Evolutionary conservation across 2,888 invertebrate genomes (phyloP).

Genomic region (Diaperis boleti): DNA sequence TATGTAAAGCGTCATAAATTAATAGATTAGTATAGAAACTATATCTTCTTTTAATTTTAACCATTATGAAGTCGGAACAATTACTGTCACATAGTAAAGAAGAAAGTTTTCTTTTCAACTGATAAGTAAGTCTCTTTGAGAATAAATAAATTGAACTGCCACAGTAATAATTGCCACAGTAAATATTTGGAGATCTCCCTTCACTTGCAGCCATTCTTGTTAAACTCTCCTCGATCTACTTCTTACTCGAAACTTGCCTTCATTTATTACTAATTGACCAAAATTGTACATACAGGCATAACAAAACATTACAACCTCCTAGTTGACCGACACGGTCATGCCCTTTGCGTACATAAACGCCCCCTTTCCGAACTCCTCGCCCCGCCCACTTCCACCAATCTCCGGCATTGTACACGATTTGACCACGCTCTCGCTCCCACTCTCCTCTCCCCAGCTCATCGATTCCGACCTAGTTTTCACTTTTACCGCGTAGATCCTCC

Average conservation of each 20-base stretch:
- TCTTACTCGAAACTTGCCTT: neutral
- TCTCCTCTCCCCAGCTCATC: constrained; percentile 1
- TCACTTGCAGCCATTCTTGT: too few species aligned
- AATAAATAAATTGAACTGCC: too few species aligned
- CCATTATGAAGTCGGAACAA: too few species aligned
- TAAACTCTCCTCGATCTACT: neutral
- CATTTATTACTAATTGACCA: neutral
- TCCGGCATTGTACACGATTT: constrained; percentile 38
- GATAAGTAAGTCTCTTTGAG: too few species aligned
- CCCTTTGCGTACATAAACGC: neutral
- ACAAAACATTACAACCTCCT: neutral
- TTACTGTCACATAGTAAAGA: too few species aligned
- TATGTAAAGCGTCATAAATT: too few species aligned
- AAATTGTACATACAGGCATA: neutral
- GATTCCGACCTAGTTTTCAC: constrained; percentile 2
- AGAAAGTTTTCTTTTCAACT: too few species aligned
- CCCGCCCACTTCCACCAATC: constrained; percentile 5
- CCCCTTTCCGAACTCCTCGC: neutral
- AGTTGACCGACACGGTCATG: constrained; percentile 8
- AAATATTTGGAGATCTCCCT: too few species aligned
- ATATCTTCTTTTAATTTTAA: too few species aligned
- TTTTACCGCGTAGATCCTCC: neutral
- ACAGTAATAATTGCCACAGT: too few species aligned
- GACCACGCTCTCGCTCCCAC: neutral
- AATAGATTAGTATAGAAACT: too few species aligned